These are phyloP conservation scores for Nannobrachium achirus DNA, from an alignment of 2,113 vertebrate genomes.

Conservation along the genomic window DNA sequence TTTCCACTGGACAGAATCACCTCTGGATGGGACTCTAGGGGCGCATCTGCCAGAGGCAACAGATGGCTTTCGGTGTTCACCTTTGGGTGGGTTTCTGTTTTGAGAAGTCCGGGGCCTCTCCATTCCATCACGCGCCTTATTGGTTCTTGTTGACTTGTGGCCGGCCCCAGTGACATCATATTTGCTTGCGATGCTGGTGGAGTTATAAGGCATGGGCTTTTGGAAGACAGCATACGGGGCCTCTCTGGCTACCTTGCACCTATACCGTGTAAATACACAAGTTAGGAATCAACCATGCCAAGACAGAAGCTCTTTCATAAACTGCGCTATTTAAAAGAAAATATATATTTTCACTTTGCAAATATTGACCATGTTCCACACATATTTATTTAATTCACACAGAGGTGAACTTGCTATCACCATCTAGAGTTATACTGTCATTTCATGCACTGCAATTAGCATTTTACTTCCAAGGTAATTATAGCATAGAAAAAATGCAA, in stretches of 20 bases:
- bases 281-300: conserved; percentile 16
- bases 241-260: conserved; percentile 67
- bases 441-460: conserved; percentile 9
- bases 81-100: conserved; percentile 31
- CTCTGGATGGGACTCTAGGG: conserved; percentile 36
- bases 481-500: neutral
- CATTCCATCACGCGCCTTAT: neutral
- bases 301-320: neutral
- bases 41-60: conserved; percentile 14
- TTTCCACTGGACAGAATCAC: conserved; percentile 42
- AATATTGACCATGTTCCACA: neutral
- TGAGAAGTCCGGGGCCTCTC: neutral
- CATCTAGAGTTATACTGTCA: neutral
- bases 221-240: conserved; percentile 68
- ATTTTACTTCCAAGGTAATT: neutral
- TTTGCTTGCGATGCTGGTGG: conserved; percentile 30
- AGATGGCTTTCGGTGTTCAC: neutral
- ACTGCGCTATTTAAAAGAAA: neutral
- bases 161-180: neutral
- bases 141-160: conserved; percentile 3
- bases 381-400: neutral
- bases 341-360: neutral
- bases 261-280: conserved; percentile 36
- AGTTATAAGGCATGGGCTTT: conserved; percentile 60
- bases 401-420: neutral